Evolutionary conservation across 2,113 vertebrate genomes (phyloP).

Genomic region (Scortum barcoo): DNA sequence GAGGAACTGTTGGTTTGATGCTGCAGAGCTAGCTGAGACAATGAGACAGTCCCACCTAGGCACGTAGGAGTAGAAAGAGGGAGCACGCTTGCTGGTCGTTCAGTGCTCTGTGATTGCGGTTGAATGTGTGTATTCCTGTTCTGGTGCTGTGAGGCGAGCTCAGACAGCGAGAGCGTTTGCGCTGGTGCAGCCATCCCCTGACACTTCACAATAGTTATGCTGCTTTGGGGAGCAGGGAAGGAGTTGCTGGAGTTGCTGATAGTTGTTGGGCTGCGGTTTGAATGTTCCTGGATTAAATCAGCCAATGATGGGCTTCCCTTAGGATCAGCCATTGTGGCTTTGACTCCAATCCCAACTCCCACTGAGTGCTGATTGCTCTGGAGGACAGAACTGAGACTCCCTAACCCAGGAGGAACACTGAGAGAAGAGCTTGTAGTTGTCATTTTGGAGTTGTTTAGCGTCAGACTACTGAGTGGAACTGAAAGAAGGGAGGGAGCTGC

Average conservation of each 20-base stretch:
- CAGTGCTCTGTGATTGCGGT: constrained; percentile 48
- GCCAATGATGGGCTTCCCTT: constrained; percentile 87
- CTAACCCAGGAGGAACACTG: constrained; percentile 73
- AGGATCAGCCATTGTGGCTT: constrained; percentile 31
- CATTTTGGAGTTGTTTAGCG: constrained; percentile 69
- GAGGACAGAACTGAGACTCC: constrained; percentile 75
- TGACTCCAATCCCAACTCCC: constrained; percentile 60
- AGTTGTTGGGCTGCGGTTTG: constrained; percentile 78
- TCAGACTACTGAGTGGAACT: constrained; percentile 80
- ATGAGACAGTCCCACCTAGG: constrained; percentile 30
- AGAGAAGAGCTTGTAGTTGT: constrained; percentile 52
- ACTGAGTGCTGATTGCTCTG: constrained; percentile 65
- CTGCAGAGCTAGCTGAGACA: constrained; percentile 75
- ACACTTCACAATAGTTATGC: constrained; percentile 13
- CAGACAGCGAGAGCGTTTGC: constrained; percentile 59
- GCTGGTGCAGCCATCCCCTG: constrained; percentile 15
- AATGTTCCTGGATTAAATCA: constrained; percentile 90
- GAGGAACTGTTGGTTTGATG: constrained; percentile 65
- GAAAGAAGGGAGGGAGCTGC: constrained; percentile 71
- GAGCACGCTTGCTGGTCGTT: not conserved
- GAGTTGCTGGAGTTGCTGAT: constrained; percentile 72
- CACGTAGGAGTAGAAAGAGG: constrained; percentile 3
- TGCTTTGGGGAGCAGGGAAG: constrained; percentile 76
- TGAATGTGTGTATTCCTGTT: constrained; percentile 8
- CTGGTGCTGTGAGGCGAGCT: constrained; percentile 70